phyloP scores from a whole-genome alignment of 2,888 invertebrate genomes.

The Norana najaformis region DNA sequence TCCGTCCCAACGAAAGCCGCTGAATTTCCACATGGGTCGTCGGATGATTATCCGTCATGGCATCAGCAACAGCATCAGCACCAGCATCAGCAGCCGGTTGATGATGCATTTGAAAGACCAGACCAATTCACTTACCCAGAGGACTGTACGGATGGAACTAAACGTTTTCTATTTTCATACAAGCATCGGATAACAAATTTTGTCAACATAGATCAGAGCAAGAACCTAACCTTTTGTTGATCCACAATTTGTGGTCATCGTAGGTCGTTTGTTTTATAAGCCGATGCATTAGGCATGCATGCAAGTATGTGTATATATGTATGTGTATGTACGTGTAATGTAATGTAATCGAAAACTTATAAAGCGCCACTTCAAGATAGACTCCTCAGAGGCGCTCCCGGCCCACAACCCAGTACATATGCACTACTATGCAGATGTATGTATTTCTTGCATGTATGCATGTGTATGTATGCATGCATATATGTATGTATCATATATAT shows the following conservation, averaged over 20 bases:
- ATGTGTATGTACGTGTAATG: background rate
- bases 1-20: background rate
- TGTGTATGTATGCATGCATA: background rate
- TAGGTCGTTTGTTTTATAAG: background rate
- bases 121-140: conserved; percentile 4
- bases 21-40: background rate
- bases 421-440: too few species aligned
- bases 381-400: too few species aligned
- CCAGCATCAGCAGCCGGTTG: background rate
- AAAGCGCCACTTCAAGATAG: too few species aligned
- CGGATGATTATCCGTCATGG: background rate
- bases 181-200: background rate
- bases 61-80: background rate
- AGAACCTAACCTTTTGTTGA: background rate
- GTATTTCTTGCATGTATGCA: too few species aligned
- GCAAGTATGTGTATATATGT: background rate
- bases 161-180: background rate
- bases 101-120: conserved; percentile 4
- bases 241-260: background rate
- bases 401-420: too few species aligned
- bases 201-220: conserved; percentile 5
- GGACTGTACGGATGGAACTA: background rate
- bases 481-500: background rate
- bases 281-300: background rate
- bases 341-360: too few species aligned